A percentile compares a stretch with the other conserved stretches of the same genome.
Conservation (phyloP, 2,888 invertebrate genomes). For the Bombylius major region DNA sequence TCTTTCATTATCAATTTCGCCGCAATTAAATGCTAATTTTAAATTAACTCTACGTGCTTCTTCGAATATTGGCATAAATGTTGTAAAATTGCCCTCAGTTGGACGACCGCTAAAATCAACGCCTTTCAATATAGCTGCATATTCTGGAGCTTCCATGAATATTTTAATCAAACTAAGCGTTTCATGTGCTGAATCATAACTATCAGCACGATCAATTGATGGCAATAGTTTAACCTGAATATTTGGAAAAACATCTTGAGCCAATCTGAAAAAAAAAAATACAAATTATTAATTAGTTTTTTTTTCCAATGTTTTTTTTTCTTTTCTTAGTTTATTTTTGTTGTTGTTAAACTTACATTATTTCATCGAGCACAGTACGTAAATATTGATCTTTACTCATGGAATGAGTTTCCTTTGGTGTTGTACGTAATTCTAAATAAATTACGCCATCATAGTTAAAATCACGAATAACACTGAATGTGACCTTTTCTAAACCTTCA, state of each 20-base stretch:
- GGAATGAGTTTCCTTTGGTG: conserved; percentile 51
- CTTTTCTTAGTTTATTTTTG: too few relatives aligned
- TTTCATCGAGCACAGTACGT: conserved; percentile 52
- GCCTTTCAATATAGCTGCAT: conserved; percentile 58
- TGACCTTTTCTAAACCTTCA: conserved; percentile 50
- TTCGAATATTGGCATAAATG: conserved; percentile 48
- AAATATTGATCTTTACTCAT: conserved; percentile 64
- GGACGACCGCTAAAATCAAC: conserved; percentile 72
- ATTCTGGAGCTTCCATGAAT: conserved; percentile 33
- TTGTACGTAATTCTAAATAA: conserved; percentile 76
- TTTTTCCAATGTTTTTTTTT: too few relatives aligned
- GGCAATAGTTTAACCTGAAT: conserved; percentile 51
- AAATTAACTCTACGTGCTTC: conserved; percentile 51
- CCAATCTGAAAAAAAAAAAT: conserved; percentile 9
- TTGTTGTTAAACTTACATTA: conserved; percentile 37
- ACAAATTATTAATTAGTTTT: not conserved
- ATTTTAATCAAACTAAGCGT: conserved; percentile 53
- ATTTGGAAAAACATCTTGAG: conserved; percentile 12
- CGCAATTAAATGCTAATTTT: conserved; percentile 62
- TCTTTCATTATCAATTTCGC: conserved; percentile 57
- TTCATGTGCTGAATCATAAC: conserved; percentile 45
- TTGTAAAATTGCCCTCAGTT: conserved; percentile 43
- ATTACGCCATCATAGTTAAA: conserved; percentile 69
- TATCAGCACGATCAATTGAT: conserved; percentile 63
- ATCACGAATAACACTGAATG: conserved; percentile 60